phyloP scores from a whole-genome alignment of 2,888 invertebrate species.

The Harmothoe impar region DNA sequence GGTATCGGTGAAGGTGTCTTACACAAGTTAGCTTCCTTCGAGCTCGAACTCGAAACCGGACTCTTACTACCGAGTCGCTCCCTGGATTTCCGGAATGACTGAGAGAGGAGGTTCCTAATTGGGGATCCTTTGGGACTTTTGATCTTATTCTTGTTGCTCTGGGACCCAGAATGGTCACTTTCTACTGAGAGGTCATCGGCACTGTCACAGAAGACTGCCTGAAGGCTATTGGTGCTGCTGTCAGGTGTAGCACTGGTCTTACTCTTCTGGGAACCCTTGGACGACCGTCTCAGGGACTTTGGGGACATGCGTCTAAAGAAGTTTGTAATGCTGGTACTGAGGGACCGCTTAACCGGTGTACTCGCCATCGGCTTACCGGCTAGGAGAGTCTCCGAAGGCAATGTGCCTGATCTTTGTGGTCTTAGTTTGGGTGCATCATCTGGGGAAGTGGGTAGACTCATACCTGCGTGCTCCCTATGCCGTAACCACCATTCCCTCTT shows the following conservation, averaged over 20 bases:
- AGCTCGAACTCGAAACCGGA: background rate
- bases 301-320: constrained; percentile 76
- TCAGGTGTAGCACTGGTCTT: constrained; percentile 46
- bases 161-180: constrained; percentile 48
- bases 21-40: constrained; percentile 11
- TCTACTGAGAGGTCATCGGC: background rate
- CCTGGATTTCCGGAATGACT: constrained; percentile 52
- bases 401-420: constrained; percentile 60
- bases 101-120: constrained; percentile 10
- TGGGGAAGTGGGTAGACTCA: constrained; percentile 66
- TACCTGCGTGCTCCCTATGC: constrained; percentile 59
- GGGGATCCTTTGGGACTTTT: constrained; percentile 46
- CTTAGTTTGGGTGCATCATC: constrained; percentile 53
- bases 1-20: background rate
- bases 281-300: constrained; percentile 64
- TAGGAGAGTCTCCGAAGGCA: constrained; percentile 68
- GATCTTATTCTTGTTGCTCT: background rate
- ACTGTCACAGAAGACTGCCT: constrained; percentile 60
- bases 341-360: constrained; percentile 75
- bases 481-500: constrained; percentile 64
- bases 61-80: background rate
- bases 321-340: constrained; percentile 79
- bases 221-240: constrained; percentile 62
- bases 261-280: constrained; percentile 43
- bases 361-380: constrained; percentile 72